These are phyloP conservation scores for Notodonta dromedarius DNA, from an alignment of 2,888 invertebrate species.

Conservation along the genomic window DNA sequence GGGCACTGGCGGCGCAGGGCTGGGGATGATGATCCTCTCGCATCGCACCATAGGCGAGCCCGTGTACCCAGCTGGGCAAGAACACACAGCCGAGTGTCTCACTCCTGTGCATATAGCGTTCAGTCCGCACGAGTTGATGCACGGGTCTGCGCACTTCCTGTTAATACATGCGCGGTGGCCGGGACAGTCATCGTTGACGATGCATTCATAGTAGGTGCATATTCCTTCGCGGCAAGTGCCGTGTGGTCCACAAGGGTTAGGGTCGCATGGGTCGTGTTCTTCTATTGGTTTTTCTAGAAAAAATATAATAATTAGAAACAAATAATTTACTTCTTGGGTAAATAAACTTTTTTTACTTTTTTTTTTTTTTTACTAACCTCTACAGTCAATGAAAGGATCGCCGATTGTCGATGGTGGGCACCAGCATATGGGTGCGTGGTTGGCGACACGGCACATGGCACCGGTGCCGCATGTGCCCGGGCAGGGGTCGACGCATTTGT, in stretches of 20 bases:
- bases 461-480: constrained; percentile 91
- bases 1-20: constrained; percentile 83
- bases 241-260: constrained; percentile 89
- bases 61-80: constrained; percentile 90
- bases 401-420: constrained; percentile 89
- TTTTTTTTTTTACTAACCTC: constrained; percentile 45
- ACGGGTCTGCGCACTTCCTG: constrained; percentile 93
- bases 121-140: constrained; percentile 91
- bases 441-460: constrained; percentile 87
- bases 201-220: constrained; percentile 93
- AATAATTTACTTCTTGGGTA: too few relatives aligned
- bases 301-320: constrained; percentile 4
- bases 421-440: constrained; percentile 88
- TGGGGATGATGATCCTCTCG: constrained; percentile 62
- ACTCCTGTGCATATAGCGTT: constrained; percentile 92
- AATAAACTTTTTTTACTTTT: too few relatives aligned
- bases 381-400: constrained; percentile 92
- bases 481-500: constrained; percentile 93
- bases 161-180: constrained; percentile 92
- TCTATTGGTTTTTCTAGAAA: constrained; percentile 62
- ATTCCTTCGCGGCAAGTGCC: constrained; percentile 86
- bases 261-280: constrained; percentile 86
- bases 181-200: constrained; percentile 94
- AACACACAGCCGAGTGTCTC: constrained; percentile 91
- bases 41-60: constrained; percentile 92